These are phyloP conservation scores for Pteropus rufus DNA, from an alignment of 2,797 vertebrate genomes.

Conservation along the genomic window DNA sequence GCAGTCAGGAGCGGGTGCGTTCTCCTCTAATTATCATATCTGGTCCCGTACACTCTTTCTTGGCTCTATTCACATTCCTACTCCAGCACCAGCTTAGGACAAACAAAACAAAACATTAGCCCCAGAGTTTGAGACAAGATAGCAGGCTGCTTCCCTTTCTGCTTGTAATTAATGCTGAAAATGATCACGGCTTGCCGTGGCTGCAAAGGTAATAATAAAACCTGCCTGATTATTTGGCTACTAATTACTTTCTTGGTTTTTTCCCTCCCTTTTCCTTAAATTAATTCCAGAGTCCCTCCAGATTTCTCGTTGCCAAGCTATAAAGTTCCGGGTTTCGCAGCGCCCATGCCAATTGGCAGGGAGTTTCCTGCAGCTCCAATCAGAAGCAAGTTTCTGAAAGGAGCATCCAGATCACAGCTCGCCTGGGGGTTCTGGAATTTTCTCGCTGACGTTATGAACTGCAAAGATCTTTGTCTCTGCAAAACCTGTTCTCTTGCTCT, in stretches of 20 bases:
- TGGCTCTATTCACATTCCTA: not conserved
- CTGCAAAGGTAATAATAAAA: conserved; percentile 44
- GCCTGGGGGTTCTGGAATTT: conserved; percentile 12
- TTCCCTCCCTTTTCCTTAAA: conserved; percentile 17
- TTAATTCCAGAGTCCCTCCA: conserved; percentile 65
- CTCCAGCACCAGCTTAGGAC: not conserved
- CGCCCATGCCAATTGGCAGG: conserved; percentile 18
- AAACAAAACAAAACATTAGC: not conserved
- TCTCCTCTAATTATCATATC: not conserved
- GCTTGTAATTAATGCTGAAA: conserved; percentile 39
- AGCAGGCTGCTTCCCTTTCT: not conserved
- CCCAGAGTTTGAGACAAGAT: not conserved
- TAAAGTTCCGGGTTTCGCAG: conserved; percentile 46
- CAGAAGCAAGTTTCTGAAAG: not conserved
- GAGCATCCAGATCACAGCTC: not conserved
- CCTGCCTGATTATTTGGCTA: conserved; percentile 36
- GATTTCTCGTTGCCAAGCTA: conserved; percentile 63
- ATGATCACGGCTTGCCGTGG: not conserved
- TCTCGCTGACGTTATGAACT: conserved; percentile 21
- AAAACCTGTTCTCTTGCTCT: conserved; percentile 15
- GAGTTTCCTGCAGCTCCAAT: conserved; percentile 27
- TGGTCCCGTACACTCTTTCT: not conserved
- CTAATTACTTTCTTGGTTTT: conserved; percentile 42
- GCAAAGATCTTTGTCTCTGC: conserved; percentile 28
- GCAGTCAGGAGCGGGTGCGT: not conserved